These are phyloP conservation scores for Tethea ocularis DNA, from an alignment of 2,888 invertebrate genomes.

Conservation along the genomic window DNA sequence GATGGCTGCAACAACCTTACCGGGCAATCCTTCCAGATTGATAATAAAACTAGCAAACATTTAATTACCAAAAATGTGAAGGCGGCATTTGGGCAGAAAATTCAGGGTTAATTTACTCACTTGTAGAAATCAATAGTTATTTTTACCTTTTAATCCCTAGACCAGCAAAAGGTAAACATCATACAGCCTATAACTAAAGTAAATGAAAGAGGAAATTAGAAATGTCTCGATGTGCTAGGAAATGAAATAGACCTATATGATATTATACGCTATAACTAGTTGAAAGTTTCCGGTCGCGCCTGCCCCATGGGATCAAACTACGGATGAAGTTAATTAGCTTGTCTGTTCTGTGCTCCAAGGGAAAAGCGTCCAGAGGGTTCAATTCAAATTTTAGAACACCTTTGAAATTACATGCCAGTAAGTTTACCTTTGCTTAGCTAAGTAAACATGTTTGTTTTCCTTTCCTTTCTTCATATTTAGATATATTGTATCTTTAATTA, in stretches of 20 bases:
- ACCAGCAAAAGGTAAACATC: neutral
- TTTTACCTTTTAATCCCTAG: neutral
- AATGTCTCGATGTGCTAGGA: conserved; percentile 6
- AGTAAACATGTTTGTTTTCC: conserved; percentile 2
- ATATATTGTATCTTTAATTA: too few species aligned
- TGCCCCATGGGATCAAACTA: conserved; percentile 17
- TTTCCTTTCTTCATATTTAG: neutral
- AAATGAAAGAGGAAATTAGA: conserved; percentile 3
- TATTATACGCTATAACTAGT: conserved; percentile 40
- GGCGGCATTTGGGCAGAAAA: too few species aligned
- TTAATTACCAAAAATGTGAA: too few species aligned
- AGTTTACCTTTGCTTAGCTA: neutral
- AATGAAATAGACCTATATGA: conserved; percentile 17
- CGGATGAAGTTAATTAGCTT: conserved; percentile 47
- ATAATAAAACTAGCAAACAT: too few species aligned
- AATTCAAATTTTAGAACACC: conserved; percentile 10
- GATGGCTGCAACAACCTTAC: too few species aligned
- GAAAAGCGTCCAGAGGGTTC: conserved; percentile 6
- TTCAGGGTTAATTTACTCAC: too few species aligned
- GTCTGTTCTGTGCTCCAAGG: conserved; percentile 10
- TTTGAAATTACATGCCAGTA: neutral
- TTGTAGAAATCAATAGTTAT: too few species aligned
- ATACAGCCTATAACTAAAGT: neutral
- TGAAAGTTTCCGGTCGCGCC: conserved; percentile 47
- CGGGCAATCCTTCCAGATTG: too few species aligned